Percentiles rank a stretch among this genome's conserved stretches.
Evolutionary conservation across 2,888 invertebrate genomes (phyloP).

Genomic region (Eledone cirrhosa): DNA sequence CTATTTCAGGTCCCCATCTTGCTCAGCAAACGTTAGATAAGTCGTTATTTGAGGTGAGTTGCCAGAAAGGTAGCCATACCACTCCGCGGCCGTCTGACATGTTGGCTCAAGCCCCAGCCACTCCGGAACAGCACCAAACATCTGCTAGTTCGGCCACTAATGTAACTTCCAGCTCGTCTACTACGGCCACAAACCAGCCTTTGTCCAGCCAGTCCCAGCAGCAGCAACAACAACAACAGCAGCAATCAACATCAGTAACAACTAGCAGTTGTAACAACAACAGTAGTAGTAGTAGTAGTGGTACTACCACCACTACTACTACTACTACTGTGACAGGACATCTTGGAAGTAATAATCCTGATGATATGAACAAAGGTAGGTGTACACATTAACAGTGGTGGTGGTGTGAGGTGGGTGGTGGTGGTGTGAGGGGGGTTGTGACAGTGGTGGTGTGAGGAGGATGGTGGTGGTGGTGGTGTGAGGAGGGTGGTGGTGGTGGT

Average conservation of each 20-base stretch:
- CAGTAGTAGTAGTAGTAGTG: not conserved
- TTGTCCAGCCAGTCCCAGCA: not conserved
- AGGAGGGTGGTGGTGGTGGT: too few species aligned
- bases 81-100: conserved; percentile 41
- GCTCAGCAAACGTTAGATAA: conserved; percentile 80
- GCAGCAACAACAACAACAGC: not conserved
- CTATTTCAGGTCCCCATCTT: conserved; percentile 74
- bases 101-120: conserved; percentile 35
- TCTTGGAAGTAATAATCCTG: not conserved
- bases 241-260: not conserved
- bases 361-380: conserved; percentile 15
- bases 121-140: conserved; percentile 35
- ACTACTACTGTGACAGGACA: too few species aligned
- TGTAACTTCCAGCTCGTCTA: not conserved
- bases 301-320: not conserved
- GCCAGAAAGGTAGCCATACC: conserved; percentile 39
- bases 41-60: conserved; percentile 60
- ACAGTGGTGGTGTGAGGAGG: not conserved
- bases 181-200: not conserved
- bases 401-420: too few species aligned
- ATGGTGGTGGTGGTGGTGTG: too few species aligned
- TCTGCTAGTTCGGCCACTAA: conserved; percentile 29
- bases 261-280: not conserved
- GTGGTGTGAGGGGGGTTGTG: not conserved
- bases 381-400: not conserved